Evolutionary conservation across 2,888 invertebrate species (phyloP).

Genomic region (Itoplectis maculator): DNA sequence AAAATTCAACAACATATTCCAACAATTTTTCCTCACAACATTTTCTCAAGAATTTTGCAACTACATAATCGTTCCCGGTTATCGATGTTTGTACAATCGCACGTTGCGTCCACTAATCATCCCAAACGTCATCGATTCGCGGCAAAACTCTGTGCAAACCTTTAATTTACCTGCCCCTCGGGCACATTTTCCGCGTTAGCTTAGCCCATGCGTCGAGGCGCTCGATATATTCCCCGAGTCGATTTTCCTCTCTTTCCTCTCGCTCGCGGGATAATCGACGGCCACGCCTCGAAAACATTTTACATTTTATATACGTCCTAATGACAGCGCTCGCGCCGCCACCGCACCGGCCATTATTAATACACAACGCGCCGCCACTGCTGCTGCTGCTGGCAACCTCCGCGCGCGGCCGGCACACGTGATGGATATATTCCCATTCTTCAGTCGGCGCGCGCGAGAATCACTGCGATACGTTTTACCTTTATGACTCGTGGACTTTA

Average conservation of each 20-base stretch:
- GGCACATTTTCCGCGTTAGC: slow-evolving; percentile 31
- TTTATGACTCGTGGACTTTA: background rate
- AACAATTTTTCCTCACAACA: too few species aligned
- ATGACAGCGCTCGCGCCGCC: slow-evolving; percentile 42
- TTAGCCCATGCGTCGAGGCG: slow-evolving; percentile 10
- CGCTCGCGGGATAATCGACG: slow-evolving; percentile 53
- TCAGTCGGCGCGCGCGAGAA: background rate
- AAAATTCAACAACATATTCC: too few species aligned
- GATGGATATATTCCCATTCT: slow-evolving; percentile 44
- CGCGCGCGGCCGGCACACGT: slow-evolving; percentile 9
- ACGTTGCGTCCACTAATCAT: too few species aligned
- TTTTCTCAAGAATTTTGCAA: too few species aligned
- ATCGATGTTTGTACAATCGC: too few species aligned
- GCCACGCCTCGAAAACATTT: slow-evolving; percentile 61
- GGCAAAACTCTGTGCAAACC: background rate
- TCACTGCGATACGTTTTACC: slow-evolving; percentile 20
- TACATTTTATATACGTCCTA: slow-evolving; percentile 55
- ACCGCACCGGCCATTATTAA: slow-evolving; percentile 44
- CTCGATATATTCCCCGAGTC: slow-evolving; percentile 40
- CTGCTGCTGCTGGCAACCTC: too few species aligned
- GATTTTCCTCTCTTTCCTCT: slow-evolving; percentile 12
- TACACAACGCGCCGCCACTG: too few species aligned
- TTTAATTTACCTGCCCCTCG: slow-evolving; percentile 9
- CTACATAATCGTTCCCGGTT: too few species aligned
- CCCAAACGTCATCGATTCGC: too few species aligned